Evolutionary conservation across 2,888 invertebrate species (phyloP), one percentile per base, ranked within the genome.

Genomic region (Timandra comae): DNA sequence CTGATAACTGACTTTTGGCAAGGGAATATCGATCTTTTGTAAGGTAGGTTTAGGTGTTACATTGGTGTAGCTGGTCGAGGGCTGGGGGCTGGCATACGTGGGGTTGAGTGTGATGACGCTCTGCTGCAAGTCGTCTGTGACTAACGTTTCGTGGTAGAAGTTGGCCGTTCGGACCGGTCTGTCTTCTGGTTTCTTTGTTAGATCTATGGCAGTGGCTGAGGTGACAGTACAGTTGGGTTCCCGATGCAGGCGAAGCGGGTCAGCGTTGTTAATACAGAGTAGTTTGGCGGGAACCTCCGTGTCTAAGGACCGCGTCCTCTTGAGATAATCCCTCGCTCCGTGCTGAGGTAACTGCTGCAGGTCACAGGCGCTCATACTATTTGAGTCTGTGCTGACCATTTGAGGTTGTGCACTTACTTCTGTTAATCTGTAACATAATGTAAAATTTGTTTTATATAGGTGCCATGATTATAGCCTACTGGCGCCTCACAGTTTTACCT

Each of bases 131-230:
- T 22, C 22, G 5, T 22, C 22, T 8, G 9, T 7, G 3, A 22
- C 78, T 12, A 81, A 52, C 0, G 84, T 84, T 44, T 85, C 85
- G 49, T 82, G 79, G 58, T 85, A 85, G 49, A 85, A 85, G 38
- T 84, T 84, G 0, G 81, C 77, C 3, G 68, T 69, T 30, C 76
- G 46, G 0, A 63, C 52, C 3, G 70, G 66, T 45, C 57, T 63
- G 0, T 53, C 46, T 1, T 65, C 67, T 12, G 52, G 19, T 42
- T 74, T 76, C 34, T 66, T 74, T 0, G 77, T 61, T 26, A 84
- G 52, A 40, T 84, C 82, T 49, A 81, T 78, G 21, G 75, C 78
- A 3, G 55, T 51, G 22, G 73, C 75, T 10, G 46, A 28, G 1
- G 58, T 24, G 16, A 16, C 16, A 5, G 16, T 16, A 16, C 16